These are phyloP conservation scores for Vanessa cardui DNA, from an alignment of 2,888 invertebrate genomes.

Conservation along the genomic window DNA sequence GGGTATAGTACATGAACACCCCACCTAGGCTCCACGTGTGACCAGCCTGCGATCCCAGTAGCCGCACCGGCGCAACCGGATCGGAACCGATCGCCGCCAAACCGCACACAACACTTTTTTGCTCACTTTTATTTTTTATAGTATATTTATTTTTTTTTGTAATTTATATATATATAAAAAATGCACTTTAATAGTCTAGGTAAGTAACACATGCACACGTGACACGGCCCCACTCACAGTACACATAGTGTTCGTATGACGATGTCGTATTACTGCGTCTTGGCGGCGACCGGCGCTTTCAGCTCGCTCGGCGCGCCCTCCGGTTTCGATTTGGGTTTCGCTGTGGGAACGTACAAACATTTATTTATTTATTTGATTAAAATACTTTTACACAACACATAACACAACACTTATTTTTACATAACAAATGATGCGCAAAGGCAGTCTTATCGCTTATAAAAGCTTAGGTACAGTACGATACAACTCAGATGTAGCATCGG, in stretches of 20 bases:
- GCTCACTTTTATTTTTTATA: conserved; percentile 38
- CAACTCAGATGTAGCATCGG: too few relatives aligned
- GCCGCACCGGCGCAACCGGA: conserved; percentile 39
- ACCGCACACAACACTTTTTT: conserved; percentile 35
- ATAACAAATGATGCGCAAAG: too few relatives aligned
- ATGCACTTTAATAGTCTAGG: conserved; percentile 43
- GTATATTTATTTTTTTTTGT: conserved; percentile 41
- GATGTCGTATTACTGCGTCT: conserved; percentile 59
- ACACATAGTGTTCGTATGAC: conserved; percentile 27
- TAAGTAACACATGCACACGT: conserved; percentile 44
- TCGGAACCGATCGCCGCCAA: conserved; percentile 9
- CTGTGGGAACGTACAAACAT: conserved; percentile 47
- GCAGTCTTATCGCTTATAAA: too few relatives aligned
- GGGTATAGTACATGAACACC: conserved; percentile 30
- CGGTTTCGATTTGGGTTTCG: conserved; percentile 64
- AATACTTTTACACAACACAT: too few relatives aligned
- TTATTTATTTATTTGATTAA: too few relatives aligned
- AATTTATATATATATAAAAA: conserved; percentile 39
- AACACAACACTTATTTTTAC: too few relatives aligned
- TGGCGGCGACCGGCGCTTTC: conserved; percentile 54
- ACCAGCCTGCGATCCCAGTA: conserved; percentile 55
- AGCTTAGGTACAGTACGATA: too few relatives aligned
- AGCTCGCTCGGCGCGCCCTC: conserved; percentile 52
- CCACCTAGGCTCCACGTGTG: conserved; percentile 63
- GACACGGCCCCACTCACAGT: conserved; percentile 29